Evolutionary conservation across 2,113 vertebrate genomes (phyloP).

Genomic region (Bombycilla garrulus): DNA sequence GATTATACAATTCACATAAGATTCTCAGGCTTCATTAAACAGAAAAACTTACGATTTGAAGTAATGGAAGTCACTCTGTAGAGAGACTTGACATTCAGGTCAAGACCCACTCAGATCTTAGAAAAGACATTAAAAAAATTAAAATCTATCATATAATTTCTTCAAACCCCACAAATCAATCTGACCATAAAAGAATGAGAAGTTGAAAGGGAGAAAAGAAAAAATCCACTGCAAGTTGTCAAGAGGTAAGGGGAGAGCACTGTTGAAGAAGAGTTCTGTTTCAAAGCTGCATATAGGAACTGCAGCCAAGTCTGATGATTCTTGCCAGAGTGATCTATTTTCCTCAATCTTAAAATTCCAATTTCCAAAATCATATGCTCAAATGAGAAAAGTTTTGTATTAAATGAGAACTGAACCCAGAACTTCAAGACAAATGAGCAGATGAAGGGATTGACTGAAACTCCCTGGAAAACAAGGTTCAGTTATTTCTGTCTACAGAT

Average conservation of each 20-base stretch:
- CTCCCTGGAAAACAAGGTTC: background rate
- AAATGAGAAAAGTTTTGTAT: background rate
- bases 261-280: background rate
- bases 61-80: background rate
- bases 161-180: background rate
- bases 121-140: background rate
- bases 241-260: background rate
- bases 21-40: background rate
- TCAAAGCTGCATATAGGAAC: background rate
- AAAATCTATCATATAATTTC: background rate
- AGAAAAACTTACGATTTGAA: background rate
- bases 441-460: background rate
- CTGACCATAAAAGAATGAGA: background rate
- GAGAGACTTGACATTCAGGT: background rate
- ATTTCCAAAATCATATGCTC: background rate
- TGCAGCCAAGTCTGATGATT: background rate
- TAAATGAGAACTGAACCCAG: background rate
- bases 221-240: background rate
- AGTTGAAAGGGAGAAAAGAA: background rate
- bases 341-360: background rate
- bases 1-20: background rate
- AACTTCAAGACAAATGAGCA: background rate
- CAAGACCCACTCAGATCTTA: background rate
- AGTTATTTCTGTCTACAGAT: background rate
- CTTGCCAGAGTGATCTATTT: background rate